Evolutionary conservation across 2,888 invertebrate genomes (phyloP).

Genomic region (Pycnomerus fuliginosus): DNA sequence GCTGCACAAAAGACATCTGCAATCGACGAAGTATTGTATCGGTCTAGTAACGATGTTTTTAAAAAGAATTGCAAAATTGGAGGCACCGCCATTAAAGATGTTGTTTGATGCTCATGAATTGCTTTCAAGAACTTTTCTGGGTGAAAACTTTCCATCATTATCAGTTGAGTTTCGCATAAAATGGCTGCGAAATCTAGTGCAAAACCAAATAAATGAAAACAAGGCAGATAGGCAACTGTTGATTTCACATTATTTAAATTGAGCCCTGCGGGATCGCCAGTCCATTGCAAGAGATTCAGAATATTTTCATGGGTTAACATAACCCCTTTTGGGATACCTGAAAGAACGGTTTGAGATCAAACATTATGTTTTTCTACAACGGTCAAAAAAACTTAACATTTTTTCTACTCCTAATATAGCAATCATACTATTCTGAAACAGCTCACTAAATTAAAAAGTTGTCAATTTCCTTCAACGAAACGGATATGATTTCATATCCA

Average conservation of each 20-base stretch:
- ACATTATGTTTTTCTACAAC: too few relatives aligned
- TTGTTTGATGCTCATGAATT: constrained; percentile 1
- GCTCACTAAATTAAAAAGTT: too few relatives aligned
- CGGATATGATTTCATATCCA: too few relatives aligned
- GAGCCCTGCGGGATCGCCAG: too few relatives aligned
- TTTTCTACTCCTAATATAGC: too few relatives aligned
- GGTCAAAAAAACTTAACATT: too few relatives aligned
- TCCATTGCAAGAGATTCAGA: too few relatives aligned
- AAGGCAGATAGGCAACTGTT: constrained; percentile 1
- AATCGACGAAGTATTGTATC: constrained; percentile 3
- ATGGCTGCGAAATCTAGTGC: not conserved
- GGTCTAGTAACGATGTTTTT: constrained; percentile 4
- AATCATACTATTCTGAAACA: too few relatives aligned
- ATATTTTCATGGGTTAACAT: too few relatives aligned
- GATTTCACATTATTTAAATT: not conserved
- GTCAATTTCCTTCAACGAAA: too few relatives aligned
- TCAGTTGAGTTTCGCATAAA: not conserved
- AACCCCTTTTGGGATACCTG: too few relatives aligned
- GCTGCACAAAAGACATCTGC: constrained; percentile 6
- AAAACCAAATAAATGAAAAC: constrained; percentile 6
- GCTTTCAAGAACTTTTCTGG: constrained; percentile 5
- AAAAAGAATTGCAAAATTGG: constrained; percentile 3
- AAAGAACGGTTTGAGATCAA: too few relatives aligned
- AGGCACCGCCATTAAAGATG: constrained; percentile 3
- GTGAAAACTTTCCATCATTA: constrained; percentile 2